Percentiles rank a stretch among this genome's conserved stretches.
These are phyloP conservation scores for Gallinago jamesoni DNA, from an alignment of 2,113 vertebrate species.

Conservation along the genomic window DNA sequence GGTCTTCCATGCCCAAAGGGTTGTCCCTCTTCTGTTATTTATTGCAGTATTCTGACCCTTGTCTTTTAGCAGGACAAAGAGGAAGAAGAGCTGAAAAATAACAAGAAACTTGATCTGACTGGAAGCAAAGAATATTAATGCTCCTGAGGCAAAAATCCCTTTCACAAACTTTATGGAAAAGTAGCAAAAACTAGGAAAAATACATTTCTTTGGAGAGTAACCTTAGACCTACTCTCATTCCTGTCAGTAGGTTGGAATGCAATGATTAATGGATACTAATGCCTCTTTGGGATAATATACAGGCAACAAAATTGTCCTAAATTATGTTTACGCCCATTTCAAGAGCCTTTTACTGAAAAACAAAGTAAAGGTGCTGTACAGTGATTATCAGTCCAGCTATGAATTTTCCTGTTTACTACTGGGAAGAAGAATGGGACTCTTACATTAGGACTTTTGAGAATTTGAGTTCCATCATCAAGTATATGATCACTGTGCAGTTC, in stretches of 20 bases:
- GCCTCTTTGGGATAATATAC: not conserved
- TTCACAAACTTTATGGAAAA: not conserved
- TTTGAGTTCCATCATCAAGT: not conserved
- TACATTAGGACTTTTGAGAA: not conserved
- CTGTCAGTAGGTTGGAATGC: not conserved
- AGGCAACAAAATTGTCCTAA: not conserved
- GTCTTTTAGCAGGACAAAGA: not conserved
- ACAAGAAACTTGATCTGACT: not conserved
- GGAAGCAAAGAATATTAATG: not conserved
- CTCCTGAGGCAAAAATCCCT: not conserved
- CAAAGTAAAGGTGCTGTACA: not conserved
- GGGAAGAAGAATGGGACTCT: not conserved
- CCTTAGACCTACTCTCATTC: not conserved
- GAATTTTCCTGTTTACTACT: not conserved
- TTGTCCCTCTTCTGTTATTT: not conserved
- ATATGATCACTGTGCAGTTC: not conserved
- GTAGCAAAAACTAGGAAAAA: not conserved
- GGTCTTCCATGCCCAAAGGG: not conserved
- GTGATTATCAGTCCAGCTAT: not conserved
- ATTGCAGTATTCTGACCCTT: not conserved
- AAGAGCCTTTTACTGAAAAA: not conserved
- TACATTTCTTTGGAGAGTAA: not conserved
- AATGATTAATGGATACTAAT: not conserved
- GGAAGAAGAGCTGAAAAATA: not conserved
- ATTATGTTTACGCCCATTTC: not conserved